phyloP scores from a whole-genome alignment of 1,140 invertebrate species.

The Chrysopa pallens region DNA sequence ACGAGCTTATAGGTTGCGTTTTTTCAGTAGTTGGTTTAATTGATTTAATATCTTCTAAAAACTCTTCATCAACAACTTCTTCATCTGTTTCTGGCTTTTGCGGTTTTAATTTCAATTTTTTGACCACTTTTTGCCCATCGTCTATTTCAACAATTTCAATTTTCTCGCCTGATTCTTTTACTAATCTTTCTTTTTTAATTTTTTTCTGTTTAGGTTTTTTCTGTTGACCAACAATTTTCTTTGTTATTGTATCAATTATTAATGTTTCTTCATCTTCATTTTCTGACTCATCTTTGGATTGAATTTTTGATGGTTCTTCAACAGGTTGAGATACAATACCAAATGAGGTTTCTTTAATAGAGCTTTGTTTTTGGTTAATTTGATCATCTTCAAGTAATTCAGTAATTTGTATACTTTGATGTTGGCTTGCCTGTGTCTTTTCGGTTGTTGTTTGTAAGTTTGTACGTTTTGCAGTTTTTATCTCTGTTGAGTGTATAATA shows the following conservation, averaged over 20 bases:
- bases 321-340: constrained; percentile 7
- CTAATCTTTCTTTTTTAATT: not conserved
- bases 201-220: constrained; percentile 12
- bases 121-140: constrained; percentile 14
- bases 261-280: constrained; percentile 9
- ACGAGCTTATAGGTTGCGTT: constrained; percentile 12
- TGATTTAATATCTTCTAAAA: constrained; percentile 11
- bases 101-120: constrained; percentile 15
- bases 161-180: constrained; percentile 16
- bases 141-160: constrained; percentile 26
- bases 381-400: constrained; percentile 19
- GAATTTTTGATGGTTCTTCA: constrained; percentile 14
- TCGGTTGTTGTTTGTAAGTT: constrained; percentile 10
- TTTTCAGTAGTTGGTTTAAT: constrained; percentile 6
- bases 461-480: constrained; percentile 1
- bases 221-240: constrained; percentile 14
- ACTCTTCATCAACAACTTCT: constrained; percentile 21
- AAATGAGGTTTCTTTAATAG: constrained; percentile 7
- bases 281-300: constrained; percentile 5
- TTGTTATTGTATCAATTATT: constrained; percentile 6
- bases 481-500: too few relatives aligned
- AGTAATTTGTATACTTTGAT: constrained; percentile 20
- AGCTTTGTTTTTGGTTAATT: constrained; percentile 18
- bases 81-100: constrained; percentile 15
- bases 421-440: constrained; percentile 12